phyloP scores from a whole-genome alignment of 2,888 invertebrate genomes.

The Chloroclystis v-ata region DNA sequence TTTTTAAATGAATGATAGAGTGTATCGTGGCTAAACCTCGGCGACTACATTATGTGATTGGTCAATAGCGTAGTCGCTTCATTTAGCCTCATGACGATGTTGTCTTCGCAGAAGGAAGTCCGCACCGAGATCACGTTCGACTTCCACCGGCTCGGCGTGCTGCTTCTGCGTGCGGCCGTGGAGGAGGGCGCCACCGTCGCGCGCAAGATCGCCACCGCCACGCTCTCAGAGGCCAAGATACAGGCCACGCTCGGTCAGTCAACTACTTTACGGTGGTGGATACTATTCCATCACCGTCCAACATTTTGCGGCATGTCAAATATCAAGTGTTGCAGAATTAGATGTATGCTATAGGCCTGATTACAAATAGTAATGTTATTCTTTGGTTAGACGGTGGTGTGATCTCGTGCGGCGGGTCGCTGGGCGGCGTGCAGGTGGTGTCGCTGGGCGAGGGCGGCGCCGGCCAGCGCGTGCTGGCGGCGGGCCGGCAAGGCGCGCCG shows the following conservation, averaged over 20 bases:
- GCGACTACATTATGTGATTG: no score
- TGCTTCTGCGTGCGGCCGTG: conserved; percentile 88
- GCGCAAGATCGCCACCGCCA: conserved; percentile 95
- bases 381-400: conserved; percentile 69
- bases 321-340: no score
- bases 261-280: no score
- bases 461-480: conserved; percentile 88
- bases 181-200: conserved; percentile 84
- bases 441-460: conserved; percentile 92
- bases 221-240: conserved; percentile 93
- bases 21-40: no score
- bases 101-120: conserved; percentile 43
- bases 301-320: no score
- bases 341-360: no score
- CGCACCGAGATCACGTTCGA: conserved; percentile 93
- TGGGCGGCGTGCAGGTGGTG: conserved; percentile 94
- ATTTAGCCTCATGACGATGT: no score
- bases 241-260: conserved; percentile 85
- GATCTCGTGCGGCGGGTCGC: conserved; percentile 84
- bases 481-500: conserved; percentile 77
- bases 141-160: conserved; percentile 93
- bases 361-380: no score
- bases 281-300: no score
- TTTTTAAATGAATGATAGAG: neutral
- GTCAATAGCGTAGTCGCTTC: no score